Evolutionary conservation across 37 sponge, comb jelly and placozoan species (phyloP), one percentile per base, ranked within the genome.

Genomic region (Theonella swinhoei): DNA sequence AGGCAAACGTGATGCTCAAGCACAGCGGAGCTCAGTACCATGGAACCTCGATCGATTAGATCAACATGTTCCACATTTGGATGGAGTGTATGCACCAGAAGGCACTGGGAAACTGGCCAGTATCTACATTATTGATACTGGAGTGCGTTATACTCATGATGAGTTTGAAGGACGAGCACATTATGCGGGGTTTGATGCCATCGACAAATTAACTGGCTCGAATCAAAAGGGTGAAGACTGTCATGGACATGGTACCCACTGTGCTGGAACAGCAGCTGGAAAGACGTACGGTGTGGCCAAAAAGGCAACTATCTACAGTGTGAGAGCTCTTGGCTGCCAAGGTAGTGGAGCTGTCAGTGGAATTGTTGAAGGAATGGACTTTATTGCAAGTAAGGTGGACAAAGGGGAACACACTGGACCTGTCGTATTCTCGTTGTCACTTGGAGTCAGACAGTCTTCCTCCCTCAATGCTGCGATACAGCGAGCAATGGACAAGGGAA

Each of bases 11-110:
- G 7, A 47, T 14, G 64, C 40, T 30, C 64, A 30, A 32, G 28
- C 54, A 41, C 3, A 30, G 17, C 14, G n/a, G 1, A 19, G 4
- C 23, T 8, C 1, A 0, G 75, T 93, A 0, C 84, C 79, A 41
- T 93, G 94, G 94, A 89, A 93, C 60, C 71, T 93, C 2, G 94
- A 93, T 38, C 70, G 94, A 30, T 31, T 93, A 2, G 94, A 93
- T 61, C 83, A 89, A n/a, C 94, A 79, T 62, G 24, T n/a, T 23
- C 75, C 32, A 0, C 9, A 39, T 4, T 75, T 88, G 9, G 84
- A 93, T 42, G 76, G 86, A 1, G n/a, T 24, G 5, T 93, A 86
- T 64, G 38, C 32, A 14, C 94, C 94, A 31, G 79, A 65, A 14
- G 94, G 89, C 11, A 66, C 59, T 37, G 94, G 94, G 0, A 61